Evolutionary conservation across 2,113 vertebrate species (phyloP).

Genomic region (Chamaea fasciata): DNA sequence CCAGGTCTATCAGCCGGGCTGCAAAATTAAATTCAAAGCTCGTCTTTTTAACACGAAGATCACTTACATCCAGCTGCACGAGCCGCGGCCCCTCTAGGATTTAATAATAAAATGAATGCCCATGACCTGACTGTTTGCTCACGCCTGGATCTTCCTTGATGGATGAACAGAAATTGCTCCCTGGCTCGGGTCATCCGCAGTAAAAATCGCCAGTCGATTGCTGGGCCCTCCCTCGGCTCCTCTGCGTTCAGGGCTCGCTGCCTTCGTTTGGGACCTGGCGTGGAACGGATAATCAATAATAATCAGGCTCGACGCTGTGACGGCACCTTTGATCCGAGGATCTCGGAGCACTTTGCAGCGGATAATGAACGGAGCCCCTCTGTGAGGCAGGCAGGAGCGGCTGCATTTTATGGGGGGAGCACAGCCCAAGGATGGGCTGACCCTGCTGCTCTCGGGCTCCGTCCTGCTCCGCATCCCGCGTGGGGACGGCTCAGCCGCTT

Average conservation of each 20-base stretch:
- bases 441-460: neutral
- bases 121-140: constrained; percentile 61
- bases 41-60: constrained; percentile 47
- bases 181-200: constrained; percentile 54
- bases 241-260: neutral
- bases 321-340: constrained; percentile 56
- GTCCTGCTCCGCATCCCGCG: neutral
- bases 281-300: constrained; percentile 60
- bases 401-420: constrained; percentile 29
- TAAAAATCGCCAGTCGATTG: constrained; percentile 57
- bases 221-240: constrained; percentile 31
- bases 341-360: constrained; percentile 43
- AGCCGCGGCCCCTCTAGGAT: constrained; percentile 39
- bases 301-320: constrained; percentile 50
- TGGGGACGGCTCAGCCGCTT: fast-evolving
- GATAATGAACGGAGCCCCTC: constrained; percentile 58
- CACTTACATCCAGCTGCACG: constrained; percentile 53
- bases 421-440: neutral
- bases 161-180: constrained; percentile 67
- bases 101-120: constrained; percentile 67
- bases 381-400: constrained; percentile 9
- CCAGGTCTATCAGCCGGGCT: constrained; percentile 36
- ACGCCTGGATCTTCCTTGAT: constrained; percentile 60
- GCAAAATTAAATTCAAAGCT: constrained; percentile 56
- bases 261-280: constrained; percentile 30